Base-by-base conservation (phyloP, 2,797 vertebrate genomes). In the Acrocephalus scirpaceus region DNA sequence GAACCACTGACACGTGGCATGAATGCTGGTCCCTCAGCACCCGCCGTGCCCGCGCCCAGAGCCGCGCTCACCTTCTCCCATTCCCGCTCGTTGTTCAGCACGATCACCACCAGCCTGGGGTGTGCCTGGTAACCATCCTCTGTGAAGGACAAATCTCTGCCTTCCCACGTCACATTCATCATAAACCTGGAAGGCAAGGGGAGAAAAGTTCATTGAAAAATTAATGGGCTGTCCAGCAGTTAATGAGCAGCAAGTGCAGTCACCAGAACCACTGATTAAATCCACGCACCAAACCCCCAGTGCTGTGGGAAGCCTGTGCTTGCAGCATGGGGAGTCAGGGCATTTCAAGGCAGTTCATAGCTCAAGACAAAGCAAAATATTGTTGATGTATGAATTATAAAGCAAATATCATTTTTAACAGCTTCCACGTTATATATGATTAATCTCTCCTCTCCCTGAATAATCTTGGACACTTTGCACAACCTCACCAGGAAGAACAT, bases 131-230 rank as follows among this genome's bases (percentile, higher is more conserved):
- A 99, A 53, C 99, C 99, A 23, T 99, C 99, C 51, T 99, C 99
- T 0, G 99, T 99, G 98, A 99, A 99, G 92, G 99, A 99, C 98
- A 99, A 95, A 97, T 99, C 99, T 97, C 98, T 98, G 85, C 99
- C 99, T 86, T 99, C 98, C 99, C 99, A 99, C 6, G 99, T 99
- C 96, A 99, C 99, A 54, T 99, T 99, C 98, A 99, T 99, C 99
- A 99, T 99, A 96, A 99, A 99, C 98, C 99, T 99, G 96, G 83
- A 96, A 97, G 94, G 87, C 86, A 90, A 96, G 60, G 60, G 23
- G 54, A 53, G 67, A 90, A 74, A 67, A 45, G 61, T 95, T 94
- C 83, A 96, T 69, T 80, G 57, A 67, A 82, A 88, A 97, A 95
- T 97, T 84, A 97, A 98, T 95, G 92, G 96, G 85, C 91, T 84